These are phyloP conservation scores for silkworm (Bombyx mori) DNA, from an alignment of 1,140 invertebrate species.

Conservation along the genomic window ASM3026992v2 NC_085109.1:12691001-12691500, in stretches of 20 bases:
- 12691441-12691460: conserved; percentile 35
- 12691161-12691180: conserved; percentile 71
- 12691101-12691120: conserved; percentile 67
- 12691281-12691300: neutral
- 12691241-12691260: conserved; percentile 27
- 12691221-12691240: conserved; percentile 36
- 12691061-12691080: conserved; percentile 72
- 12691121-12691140: conserved; percentile 31
- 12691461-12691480: conserved; percentile 64
- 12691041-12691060: conserved; percentile 40
- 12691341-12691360: conserved; percentile 18
- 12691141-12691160: conserved; percentile 64
- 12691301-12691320: neutral
- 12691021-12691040: conserved; percentile 8
- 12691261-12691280: conserved; percentile 6
- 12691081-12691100: conserved; percentile 85
- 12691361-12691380: conserved; percentile 46
- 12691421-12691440: conserved; percentile 36
- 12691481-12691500: conserved; percentile 51
- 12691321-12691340: conserved; percentile 7
- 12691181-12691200: conserved; percentile 68
- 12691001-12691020: too few relatives aligned
- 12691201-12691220: conserved; percentile 53
- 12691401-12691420: conserved; percentile 44
- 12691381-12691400: conserved; percentile 42